These are phyloP conservation scores for Synergus itoensis DNA, from an alignment of 2,888 invertebrate genomes.

Conservation along the genomic window DNA sequence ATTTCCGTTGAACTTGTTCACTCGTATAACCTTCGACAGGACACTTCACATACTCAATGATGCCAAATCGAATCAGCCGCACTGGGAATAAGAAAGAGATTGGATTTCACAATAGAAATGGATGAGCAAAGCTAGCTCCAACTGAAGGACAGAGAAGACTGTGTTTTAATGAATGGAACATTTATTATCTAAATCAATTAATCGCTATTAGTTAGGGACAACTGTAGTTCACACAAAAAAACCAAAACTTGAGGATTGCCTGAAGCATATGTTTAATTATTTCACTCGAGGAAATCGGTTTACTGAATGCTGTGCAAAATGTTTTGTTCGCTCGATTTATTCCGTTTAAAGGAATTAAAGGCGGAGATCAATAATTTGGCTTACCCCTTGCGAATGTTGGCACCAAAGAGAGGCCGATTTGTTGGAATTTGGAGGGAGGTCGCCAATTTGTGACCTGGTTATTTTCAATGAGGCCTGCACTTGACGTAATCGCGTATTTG, in stretches of 20 bases:
- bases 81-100: background rate
- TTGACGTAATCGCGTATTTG: constrained; percentile 64
- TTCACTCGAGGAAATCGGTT: constrained; percentile 1
- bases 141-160: too few species aligned
- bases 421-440: constrained; percentile 29
- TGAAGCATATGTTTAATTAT: too few species aligned
- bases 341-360: constrained; percentile 59
- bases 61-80: background rate
- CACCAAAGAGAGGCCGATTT: constrained; percentile 6
- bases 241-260: too few species aligned
- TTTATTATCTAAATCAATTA: too few species aligned
- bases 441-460: constrained; percentile 58
- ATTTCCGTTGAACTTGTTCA: constrained; percentile 54
- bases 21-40: background rate
- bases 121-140: too few species aligned
- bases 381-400: constrained; percentile 42
- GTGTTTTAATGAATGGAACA: too few species aligned
- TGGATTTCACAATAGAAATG: background rate
- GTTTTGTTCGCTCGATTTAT: constrained; percentile 63
- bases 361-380: constrained; percentile 64
- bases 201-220: too few species aligned
- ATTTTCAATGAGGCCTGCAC: constrained; percentile 61
- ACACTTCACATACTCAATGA: constrained; percentile 1
- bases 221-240: too few species aligned
- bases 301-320: constrained; percentile 51